Percentiles rank a stretch among this genome's conserved stretches.
These are phyloP conservation scores for Premnoplex brunnescens DNA, from an alignment of 2,797 vertebrate genomes.

Conservation along the genomic window DNA sequence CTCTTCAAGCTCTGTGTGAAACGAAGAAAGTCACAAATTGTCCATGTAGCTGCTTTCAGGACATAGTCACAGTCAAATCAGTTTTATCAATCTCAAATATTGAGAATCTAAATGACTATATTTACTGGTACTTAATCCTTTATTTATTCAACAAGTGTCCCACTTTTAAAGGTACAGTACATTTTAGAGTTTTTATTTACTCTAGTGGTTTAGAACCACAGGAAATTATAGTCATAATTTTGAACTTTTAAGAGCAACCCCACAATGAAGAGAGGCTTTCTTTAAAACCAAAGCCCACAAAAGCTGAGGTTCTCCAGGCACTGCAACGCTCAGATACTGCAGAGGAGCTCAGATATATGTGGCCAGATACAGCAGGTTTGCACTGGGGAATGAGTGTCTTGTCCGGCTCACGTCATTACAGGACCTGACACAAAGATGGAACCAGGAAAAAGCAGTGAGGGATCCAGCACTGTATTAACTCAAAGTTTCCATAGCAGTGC, in stretches of 20 bases:
- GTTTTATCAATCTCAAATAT: neutral
- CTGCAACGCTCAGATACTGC: neutral
- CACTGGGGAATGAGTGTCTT: neutral
- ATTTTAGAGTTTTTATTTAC: neutral
- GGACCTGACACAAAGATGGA: neutral
- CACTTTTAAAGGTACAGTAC: neutral
- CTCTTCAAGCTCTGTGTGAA: neutral
- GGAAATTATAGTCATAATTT: neutral
- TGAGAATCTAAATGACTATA: neutral
- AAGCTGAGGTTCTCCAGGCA: neutral
- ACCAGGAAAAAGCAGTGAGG: neutral
- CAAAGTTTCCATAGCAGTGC: neutral
- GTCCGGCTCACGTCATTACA: neutral
- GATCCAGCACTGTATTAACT: neutral
- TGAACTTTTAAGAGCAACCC: neutral
- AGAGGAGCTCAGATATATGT: neutral
- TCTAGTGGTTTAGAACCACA: neutral
- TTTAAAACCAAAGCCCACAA: neutral
- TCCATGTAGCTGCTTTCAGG: neutral
- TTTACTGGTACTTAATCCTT: neutral
- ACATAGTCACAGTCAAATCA: neutral
- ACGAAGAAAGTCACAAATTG: neutral
- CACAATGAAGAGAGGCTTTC: neutral
- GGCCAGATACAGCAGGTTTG: neutral
- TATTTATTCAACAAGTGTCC: neutral